phyloP scores from a whole-genome alignment of 2,113 vertebrate species.

The western clawed frog (Xenopus tropicalis) region UCB_Xtro_10.0 CM004443.2:117776001-117776500 shows the following conservation, averaged over 20 bases:
- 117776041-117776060: slow-evolving; percentile 26
- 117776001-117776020: no score
- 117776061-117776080: slow-evolving; percentile 47
- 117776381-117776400: no score
- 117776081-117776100: slow-evolving; percentile 36
- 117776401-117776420: no score
- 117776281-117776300: slow-evolving; percentile 26
- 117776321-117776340: no score
- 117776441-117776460: no score
- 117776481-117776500: no score
- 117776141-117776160: slow-evolving; percentile 51
- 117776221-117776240: slow-evolving; percentile 53
- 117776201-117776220: slow-evolving; percentile 49
- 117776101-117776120: slow-evolving; percentile 50
- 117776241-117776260: slow-evolving; percentile 18
- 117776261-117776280: slow-evolving; percentile 18
- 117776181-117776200: slow-evolving; percentile 45
- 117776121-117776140: slow-evolving; percentile 46
- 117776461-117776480: no score
- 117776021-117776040: no score
- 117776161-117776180: slow-evolving; percentile 46
- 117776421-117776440: no score
- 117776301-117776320: slow-evolving; percentile 14
- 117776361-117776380: no score
- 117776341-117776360: no score